A percentile compares a stretch with the other conserved stretches of the same genome.
Conservation (phyloP, 2,888 invertebrate genomes). For the Ariolimax columbianus region DNA sequence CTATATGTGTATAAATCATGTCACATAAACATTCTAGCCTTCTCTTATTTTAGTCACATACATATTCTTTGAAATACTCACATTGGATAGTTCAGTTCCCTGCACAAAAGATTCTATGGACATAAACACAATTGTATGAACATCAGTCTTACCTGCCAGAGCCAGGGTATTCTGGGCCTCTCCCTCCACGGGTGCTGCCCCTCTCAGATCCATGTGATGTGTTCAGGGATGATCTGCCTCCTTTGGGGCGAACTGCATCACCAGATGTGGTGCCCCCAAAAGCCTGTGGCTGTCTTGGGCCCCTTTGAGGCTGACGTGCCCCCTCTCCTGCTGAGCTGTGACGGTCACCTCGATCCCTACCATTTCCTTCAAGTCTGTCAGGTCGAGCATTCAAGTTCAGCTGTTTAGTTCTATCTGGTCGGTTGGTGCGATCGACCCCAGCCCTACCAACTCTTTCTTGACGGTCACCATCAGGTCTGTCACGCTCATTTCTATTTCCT, state of each 20-base stretch:
- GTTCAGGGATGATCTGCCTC: slow-evolving; percentile 7
- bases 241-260: slow-evolving; percentile 8
- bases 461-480: background rate
- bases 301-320: background rate
- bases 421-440: slow-evolving; percentile 33
- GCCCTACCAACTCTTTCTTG: slow-evolving; percentile 6
- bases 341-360: slow-evolving; percentile 4
- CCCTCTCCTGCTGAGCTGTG: slow-evolving; percentile 7
- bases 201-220: slow-evolving; percentile 37
- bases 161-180: slow-evolving; percentile 22
- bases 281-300: slow-evolving; percentile 25
- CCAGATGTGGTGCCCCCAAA: slow-evolving; percentile 12
- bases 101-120: background rate
- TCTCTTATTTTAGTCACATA: too few species aligned
- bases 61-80: too few species aligned
- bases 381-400: slow-evolving; percentile 16
- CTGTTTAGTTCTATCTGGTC: slow-evolving; percentile 26
- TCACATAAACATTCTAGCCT: too few species aligned
- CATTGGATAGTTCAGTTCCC: too few species aligned
- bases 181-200: slow-evolving; percentile 5
- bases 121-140: background rate
- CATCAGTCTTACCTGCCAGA: slow-evolving; percentile 29
- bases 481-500: background rate
- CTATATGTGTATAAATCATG: too few species aligned
- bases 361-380: slow-evolving; percentile 10